phyloP scores from a whole-genome alignment of 2,888 invertebrate genomes.

The Oxyscelio sp. region DNA sequence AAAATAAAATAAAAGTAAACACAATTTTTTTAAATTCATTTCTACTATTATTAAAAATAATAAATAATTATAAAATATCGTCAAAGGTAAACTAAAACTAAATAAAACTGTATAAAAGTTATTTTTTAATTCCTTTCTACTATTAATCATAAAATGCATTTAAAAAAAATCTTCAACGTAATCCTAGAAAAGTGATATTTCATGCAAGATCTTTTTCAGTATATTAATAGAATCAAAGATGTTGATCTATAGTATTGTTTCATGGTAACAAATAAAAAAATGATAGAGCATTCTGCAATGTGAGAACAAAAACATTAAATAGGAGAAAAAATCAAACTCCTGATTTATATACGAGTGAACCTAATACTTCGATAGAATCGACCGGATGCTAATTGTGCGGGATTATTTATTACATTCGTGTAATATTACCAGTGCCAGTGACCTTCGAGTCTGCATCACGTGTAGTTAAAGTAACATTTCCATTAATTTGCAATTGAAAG shows the following conservation, averaged over 20 bases:
- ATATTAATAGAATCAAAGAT: slow-evolving; percentile 53
- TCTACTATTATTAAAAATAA: no score
- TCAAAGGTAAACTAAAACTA: no score
- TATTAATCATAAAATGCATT: no score
- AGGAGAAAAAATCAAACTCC: slow-evolving; percentile 34
- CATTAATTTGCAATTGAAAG: slow-evolving; percentile 72
- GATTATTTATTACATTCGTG: slow-evolving; percentile 59
- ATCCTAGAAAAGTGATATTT: no score
- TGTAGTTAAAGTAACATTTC: slow-evolving; percentile 54
- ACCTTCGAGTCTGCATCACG: slow-evolving; percentile 57
- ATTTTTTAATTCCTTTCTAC: no score
- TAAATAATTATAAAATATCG: no score
- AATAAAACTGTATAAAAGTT: no score
- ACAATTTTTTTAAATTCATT: no score
- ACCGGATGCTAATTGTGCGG: slow-evolving; percentile 50
- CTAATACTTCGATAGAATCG: slow-evolving; percentile 47
- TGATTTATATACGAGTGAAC: slow-evolving; percentile 52
- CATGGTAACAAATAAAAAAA: slow-evolving; percentile 37
- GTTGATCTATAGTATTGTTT: slow-evolving; percentile 31
- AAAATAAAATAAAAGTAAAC: no score
- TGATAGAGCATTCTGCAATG: slow-evolving; percentile 12
- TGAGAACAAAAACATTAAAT: slow-evolving; percentile 27
- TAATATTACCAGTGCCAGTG: slow-evolving; percentile 60
- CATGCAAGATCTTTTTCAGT: no score
- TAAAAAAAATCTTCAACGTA: no score